A percentile compares a stretch with the other conserved stretches of the same genome.
Evolutionary conservation across 2,888 invertebrate species (phyloP).

Genomic region (Agonopterix heracliana): DNA sequence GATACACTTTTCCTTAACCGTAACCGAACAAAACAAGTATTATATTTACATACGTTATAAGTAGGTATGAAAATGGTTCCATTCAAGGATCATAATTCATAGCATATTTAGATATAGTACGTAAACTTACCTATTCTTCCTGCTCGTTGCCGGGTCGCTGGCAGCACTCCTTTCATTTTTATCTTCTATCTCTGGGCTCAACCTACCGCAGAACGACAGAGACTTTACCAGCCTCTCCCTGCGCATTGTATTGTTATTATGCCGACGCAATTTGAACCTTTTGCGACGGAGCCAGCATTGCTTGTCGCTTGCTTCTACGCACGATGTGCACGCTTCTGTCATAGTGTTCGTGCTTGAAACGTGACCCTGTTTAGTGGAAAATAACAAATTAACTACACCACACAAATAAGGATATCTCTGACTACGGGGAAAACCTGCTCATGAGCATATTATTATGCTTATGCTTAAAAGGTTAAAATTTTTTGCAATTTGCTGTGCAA

Average conservation of each 20-base stretch:
- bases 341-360: conserved; percentile 72
- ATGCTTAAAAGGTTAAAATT: no score
- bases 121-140: conserved; percentile 61
- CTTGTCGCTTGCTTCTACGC: conserved; percentile 67
- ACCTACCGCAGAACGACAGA: conserved; percentile 82
- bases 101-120: no score
- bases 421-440: no score
- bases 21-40: no score
- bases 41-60: no score
- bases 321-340: conserved; percentile 71
- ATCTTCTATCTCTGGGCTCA: conserved; percentile 74
- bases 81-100: no score
- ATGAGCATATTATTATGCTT: no score
- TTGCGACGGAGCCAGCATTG: conserved; percentile 65
- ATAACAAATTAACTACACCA: no score
- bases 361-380: conserved; percentile 48
- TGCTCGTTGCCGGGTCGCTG: conserved; percentile 79
- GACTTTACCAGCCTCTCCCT: conserved; percentile 80
- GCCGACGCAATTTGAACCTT: conserved; percentile 49
- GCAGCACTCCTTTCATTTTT: conserved; percentile 76
- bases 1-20: no score
- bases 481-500: no score
- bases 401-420: no score
- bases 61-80: no score
- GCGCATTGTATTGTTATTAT: conserved; percentile 38